Conservation (phyloP, 2,888 invertebrate genomes). For the Aethes cnicana region DNA sequence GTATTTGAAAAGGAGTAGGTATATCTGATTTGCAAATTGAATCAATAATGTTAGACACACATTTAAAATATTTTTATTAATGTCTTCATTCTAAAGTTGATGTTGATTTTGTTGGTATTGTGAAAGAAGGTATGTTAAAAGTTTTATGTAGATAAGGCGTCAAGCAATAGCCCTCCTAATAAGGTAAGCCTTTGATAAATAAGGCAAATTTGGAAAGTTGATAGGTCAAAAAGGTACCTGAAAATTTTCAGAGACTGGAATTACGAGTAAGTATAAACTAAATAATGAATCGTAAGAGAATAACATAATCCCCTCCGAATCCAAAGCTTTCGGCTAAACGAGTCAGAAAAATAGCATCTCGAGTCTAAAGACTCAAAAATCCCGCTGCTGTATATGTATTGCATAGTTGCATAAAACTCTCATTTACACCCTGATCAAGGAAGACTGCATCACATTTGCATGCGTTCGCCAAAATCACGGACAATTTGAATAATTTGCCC, state of each 20-base stretch:
- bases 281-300: neutral
- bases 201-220: too few relatives aligned
- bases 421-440: slow-evolving; percentile 69
- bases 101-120: too few relatives aligned
- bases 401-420: slow-evolving; percentile 73
- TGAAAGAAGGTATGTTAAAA: too few relatives aligned
- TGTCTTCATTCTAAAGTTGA: neutral
- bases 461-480: slow-evolving; percentile 45
- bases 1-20: slow-evolving; percentile 9
- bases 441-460: slow-evolving; percentile 70
- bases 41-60: neutral
- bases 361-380: slow-evolving; percentile 38
- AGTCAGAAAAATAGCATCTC: slow-evolving; percentile 15
- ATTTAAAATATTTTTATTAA: neutral
- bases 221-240: too few relatives aligned
- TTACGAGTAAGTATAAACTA: too few relatives aligned
- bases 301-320: neutral
- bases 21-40: slow-evolving; percentile 9
- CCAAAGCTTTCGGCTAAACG: slow-evolving; percentile 3
- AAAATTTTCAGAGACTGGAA: too few relatives aligned
- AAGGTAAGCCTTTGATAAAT: too few relatives aligned
- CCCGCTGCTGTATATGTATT: slow-evolving; percentile 44
- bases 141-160: too few relatives aligned
- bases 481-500: slow-evolving; percentile 73
- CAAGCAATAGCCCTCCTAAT: too few relatives aligned